These are phyloP conservation scores for Oreotrochilus melanogaster DNA, from an alignment of 2,113 vertebrate genomes.

Conservation along the genomic window DNA sequence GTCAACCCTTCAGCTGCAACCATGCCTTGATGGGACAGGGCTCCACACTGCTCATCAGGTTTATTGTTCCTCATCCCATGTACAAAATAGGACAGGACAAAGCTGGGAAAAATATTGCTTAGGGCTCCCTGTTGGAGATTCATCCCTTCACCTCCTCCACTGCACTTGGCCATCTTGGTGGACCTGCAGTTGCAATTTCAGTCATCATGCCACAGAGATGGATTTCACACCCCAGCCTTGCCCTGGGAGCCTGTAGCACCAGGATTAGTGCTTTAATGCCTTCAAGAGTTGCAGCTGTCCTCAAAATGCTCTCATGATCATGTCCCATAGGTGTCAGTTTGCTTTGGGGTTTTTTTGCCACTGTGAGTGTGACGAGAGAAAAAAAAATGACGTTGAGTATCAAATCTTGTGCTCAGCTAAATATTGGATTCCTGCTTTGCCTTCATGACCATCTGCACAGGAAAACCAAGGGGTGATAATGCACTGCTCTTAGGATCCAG, in stretches of 20 bases:
- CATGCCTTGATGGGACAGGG: background rate
- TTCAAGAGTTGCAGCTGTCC: background rate
- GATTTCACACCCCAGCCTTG: background rate
- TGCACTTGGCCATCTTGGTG: background rate
- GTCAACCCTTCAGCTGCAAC: background rate
- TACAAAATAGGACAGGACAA: background rate
- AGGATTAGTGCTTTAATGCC: background rate
- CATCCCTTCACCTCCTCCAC: background rate
- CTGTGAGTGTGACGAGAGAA: background rate
- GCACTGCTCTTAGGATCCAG: background rate
- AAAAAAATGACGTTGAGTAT: background rate
- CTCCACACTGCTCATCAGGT: background rate
- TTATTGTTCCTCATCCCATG: rapidly evolving
- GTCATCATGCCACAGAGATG: background rate
- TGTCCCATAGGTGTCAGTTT: background rate
- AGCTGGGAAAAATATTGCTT: background rate
- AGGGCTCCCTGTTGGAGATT: background rate
- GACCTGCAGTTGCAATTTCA: background rate
- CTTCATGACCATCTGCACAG: background rate
- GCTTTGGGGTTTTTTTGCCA: background rate
- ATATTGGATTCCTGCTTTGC: background rate
- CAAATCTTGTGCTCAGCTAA: background rate
- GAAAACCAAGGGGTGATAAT: rapidly evolving
- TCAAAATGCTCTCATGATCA: background rate
- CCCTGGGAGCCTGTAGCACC: background rate